These are phyloP conservation scores for Triplophysa yarkandensis DNA, from an alignment of 2,797 vertebrate species.

Conservation along the genomic window DNA sequence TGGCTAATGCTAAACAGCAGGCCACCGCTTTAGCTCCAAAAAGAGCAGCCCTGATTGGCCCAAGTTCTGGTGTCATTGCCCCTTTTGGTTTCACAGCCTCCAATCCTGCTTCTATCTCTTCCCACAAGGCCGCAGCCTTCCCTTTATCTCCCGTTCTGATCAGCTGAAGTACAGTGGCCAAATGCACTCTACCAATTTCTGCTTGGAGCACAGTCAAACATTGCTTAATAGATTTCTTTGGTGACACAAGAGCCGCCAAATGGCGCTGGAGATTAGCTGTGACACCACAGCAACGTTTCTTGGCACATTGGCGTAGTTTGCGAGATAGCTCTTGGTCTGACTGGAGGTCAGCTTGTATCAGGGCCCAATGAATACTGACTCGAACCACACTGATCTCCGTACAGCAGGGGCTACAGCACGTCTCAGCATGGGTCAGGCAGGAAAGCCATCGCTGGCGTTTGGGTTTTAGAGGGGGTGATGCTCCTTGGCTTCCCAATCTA, in stretches of 20 bases:
- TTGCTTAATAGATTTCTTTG: conserved; percentile 11
- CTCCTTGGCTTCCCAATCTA: conserved; percentile 50
- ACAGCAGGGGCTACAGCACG: conserved; percentile 83
- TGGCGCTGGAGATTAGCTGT: conserved; percentile 61
- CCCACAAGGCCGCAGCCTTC: conserved; percentile 67
- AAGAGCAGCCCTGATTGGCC: conserved; percentile 76
- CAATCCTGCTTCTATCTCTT: conserved; percentile 79
- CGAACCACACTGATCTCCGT: conserved; percentile 77
- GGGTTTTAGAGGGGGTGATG: conserved; percentile 79
- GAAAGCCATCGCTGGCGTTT: conserved; percentile 67
- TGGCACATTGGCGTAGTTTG: conserved; percentile 68
- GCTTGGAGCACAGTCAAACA: conserved; percentile 70
- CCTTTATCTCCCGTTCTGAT: conserved; percentile 61
- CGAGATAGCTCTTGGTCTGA: conserved; percentile 64
- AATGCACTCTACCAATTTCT: conserved; percentile 75
- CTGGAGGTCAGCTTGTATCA: conserved; percentile 71
- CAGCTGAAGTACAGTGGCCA: conserved; percentile 70
- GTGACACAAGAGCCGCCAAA: conserved; percentile 59
- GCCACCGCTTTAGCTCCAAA: conserved; percentile 76
- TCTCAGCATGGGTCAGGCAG: conserved; percentile 74
- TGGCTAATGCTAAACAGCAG: conserved; percentile 68
- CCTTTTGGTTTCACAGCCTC: conserved; percentile 69
- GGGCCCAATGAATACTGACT: conserved; percentile 81
- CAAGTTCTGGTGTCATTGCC: conserved; percentile 63
- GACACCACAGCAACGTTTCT: conserved; percentile 71